These are phyloP conservation scores for Heteromurus nitidus DNA, from an alignment of 2,888 invertebrate species.

Conservation along the genomic window DNA sequence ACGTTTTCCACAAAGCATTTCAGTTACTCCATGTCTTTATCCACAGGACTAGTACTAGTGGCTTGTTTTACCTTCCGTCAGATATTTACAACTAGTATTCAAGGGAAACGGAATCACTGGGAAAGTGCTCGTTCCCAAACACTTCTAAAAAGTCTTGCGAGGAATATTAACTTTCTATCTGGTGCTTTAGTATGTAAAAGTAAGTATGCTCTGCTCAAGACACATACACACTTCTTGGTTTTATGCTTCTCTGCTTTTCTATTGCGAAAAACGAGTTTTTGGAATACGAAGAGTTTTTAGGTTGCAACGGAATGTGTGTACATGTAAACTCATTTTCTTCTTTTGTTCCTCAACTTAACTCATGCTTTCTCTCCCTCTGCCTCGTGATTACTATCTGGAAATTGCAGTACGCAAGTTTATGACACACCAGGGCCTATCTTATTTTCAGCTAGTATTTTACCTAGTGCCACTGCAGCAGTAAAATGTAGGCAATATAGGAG, in stretches of 20 bases:
- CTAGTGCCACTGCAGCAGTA: background rate
- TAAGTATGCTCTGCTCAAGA: background rate
- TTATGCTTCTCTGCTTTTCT: background rate
- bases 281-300: background rate
- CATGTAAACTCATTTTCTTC: constrained; percentile 42
- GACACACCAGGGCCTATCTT: constrained; percentile 34
- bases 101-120: constrained; percentile 12
- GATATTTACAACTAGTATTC: constrained; percentile 11
- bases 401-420: constrained; percentile 29
- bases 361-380: background rate
- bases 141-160: constrained; percentile 30
- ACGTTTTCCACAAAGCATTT: too few species aligned
- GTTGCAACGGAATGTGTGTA: background rate
- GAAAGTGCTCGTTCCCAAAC: constrained; percentile 25
- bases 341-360: constrained; percentile 10
- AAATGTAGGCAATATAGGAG: background rate
- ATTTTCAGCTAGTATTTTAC: constrained; percentile 25
- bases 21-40: too few species aligned
- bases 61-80: background rate
- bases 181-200: background rate
- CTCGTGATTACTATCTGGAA: constrained; percentile 18
- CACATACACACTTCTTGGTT: constrained; percentile 2
- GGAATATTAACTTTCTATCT: background rate
- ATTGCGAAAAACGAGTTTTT: too few species aligned
- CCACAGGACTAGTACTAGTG: background rate